phyloP scores from a whole-genome alignment of 2,113 vertebrate genomes.

The Bucco capensis region DNA sequence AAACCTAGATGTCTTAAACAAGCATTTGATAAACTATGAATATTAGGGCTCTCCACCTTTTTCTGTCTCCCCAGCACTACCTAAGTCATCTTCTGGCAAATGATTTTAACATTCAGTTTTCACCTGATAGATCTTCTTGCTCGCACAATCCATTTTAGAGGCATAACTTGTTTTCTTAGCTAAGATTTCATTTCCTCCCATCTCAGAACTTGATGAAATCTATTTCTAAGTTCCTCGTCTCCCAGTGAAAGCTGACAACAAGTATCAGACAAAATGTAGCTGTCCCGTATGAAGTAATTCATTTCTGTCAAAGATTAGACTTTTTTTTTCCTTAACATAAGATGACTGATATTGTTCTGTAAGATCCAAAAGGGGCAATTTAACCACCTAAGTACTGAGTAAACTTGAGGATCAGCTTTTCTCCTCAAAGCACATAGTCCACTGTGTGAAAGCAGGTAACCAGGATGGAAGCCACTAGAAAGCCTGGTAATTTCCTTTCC shows the following conservation, averaged over 20 bases:
- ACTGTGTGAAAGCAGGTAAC: background rate
- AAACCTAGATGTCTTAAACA: background rate
- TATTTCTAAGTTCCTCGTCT: constrained; percentile 77
- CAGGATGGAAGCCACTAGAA: background rate
- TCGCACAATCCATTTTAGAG: constrained; percentile 72
- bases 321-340: constrained; percentile 66
- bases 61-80: constrained; percentile 34
- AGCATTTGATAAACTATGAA: constrained; percentile 52
- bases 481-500: background rate
- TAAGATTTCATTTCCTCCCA: constrained; percentile 82
- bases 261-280: constrained; percentile 76
- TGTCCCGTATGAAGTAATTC: constrained; percentile 77
- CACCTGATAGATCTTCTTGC: constrained; percentile 65
- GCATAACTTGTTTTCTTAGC: constrained; percentile 78
- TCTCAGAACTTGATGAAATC: constrained; percentile 81
- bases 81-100: constrained; percentile 67
- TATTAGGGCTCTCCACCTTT: background rate
- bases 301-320: constrained; percentile 82
- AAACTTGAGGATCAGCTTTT: background rate
- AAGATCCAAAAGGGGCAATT: constrained; percentile 59
- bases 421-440: background rate
- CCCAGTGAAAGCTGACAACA: constrained; percentile 74
- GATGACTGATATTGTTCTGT: constrained; percentile 76
- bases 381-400: constrained; percentile 61
- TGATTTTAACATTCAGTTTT: constrained; percentile 75